Base-by-base conservation (phyloP, 2,113 vertebrate species). In the Myocastor coypus region DNA sequence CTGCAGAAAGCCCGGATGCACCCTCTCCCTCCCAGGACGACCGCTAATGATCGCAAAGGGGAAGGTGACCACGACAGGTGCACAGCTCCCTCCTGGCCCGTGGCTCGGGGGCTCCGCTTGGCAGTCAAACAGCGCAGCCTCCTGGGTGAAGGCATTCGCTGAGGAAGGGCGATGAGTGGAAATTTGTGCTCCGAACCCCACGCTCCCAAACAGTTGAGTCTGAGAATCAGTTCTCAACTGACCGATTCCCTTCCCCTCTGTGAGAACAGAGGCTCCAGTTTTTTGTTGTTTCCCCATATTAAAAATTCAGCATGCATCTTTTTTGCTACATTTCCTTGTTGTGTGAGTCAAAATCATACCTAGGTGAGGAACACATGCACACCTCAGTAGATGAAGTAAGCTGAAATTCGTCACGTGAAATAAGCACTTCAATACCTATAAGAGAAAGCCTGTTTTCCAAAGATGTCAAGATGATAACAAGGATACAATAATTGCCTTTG, bases 211-310 rank as follows among this genome's bases (percentile, higher is more conserved):
- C 46, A 90, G 24, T 85, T 34, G 34, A 10, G 6, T 83, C 57
- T 92, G 55, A 85, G 24, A 88, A 57, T 68, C 9, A 94, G 8
- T 87, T 93, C 26, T 26, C 92, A 89, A 84, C 40, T 52, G 61
- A 89, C 91, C 73, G 37, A 86, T 20, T 40, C 30, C 3, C 34
- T 93, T 73, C 83, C 20, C 14, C 12, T 61, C 24, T 71, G 10
- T 81, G 7, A 69, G n/a, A 82, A 59, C 14, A 91, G 87, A 91
- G 88, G 1, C 73, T 3, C 7, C 24, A 22, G 13, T 9, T 42
- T 42, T 81, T 82, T 37, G 17, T 32, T 63, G 40, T 71, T 68
- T 55, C 71, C 71, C 61, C 24, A 82, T 2, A 59, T 17, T 46
- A 30, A 32, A 93, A 97, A 32, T 61, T 94, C 8, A 75, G 84